phyloP scores from a whole-genome alignment of 1,140 invertebrate species.

The Leptonema lineaticorne region DNA sequence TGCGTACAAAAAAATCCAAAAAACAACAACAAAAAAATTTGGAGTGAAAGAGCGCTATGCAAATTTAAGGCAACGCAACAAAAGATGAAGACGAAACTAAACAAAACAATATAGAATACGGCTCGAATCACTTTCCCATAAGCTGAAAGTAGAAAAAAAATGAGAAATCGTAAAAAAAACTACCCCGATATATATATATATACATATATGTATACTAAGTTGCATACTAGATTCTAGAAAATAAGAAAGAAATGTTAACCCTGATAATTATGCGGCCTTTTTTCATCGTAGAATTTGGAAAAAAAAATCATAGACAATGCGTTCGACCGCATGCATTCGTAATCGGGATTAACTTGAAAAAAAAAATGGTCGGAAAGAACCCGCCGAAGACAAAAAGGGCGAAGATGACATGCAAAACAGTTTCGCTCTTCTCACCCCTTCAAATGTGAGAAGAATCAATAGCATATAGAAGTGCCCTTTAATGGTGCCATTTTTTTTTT shows the following conservation, averaged over 20 bases:
- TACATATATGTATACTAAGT: neutral
- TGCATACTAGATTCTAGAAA: neutral
- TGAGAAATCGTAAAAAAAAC: slow-evolving; percentile 12
- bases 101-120: slow-evolving; percentile 34
- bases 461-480: slow-evolving; percentile 4
- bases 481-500: slow-evolving; percentile 10
- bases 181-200: neutral
- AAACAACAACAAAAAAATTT: slow-evolving; percentile 24
- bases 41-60: slow-evolving; percentile 31
- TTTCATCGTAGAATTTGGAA: too few species aligned
- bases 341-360: slow-evolving; percentile 37
- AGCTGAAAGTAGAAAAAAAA: slow-evolving; percentile 30
- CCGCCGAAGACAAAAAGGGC: slow-evolving; percentile 25
- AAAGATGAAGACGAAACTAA: too few species aligned
- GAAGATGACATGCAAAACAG: slow-evolving; percentile 37
- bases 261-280: slow-evolving; percentile 33
- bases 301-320: slow-evolving; percentile 39
- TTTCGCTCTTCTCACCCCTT: slow-evolving; percentile 25
- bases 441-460: slow-evolving; percentile 39
- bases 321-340: slow-evolving; percentile 36
- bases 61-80: slow-evolving; percentile 31
- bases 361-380: slow-evolving; percentile 21
- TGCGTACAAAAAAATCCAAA: slow-evolving; percentile 18
- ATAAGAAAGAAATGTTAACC: too few species aligned
- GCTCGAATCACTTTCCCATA: slow-evolving; percentile 34